Base-by-base conservation (phyloP, 2,113 vertebrate genomes). In the Apus apus region DNA sequence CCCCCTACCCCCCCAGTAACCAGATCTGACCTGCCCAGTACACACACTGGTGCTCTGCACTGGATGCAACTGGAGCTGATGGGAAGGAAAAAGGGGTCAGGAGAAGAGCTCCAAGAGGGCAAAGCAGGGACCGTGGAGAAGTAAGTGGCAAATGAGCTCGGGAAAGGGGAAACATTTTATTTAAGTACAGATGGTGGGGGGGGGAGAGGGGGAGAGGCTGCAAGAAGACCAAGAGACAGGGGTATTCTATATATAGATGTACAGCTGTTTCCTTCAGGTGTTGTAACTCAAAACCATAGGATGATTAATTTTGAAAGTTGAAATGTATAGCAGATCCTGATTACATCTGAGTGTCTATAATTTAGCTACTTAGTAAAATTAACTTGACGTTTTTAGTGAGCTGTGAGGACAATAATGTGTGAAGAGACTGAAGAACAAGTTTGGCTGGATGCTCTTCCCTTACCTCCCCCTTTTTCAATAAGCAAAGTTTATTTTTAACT, bases 281-380 rank as follows among this genome's bases (percentile, higher is more conserved):
- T 75, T 57, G 21, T 58, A 90, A 76, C 94, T 91, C 89, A 68
- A 75, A 90, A 92, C 71, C 7, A 40, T 32, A 34, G 75, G 87
- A 68, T 95, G 95, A 97, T 97, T 98, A 97, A 97, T 98, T 93
- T 74, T 83, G 79, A 64, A 74, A 95, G 68, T 64, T 93, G 96
- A 97, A 97, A 97, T 58, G 79, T 97, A 97, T 34, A 84, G 94
- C 54, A 15, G 95, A 82, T 95, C 93, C 94, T 97, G 94, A 97
- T 95, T 94, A 95, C 95, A 97, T 96, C 96, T 94, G 95, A 97
- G 97, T 95, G 93, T 97, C 95, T 97, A 87, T 97, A 97, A 98
- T 97, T 97, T 97, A 97, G 97, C 97, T 96, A 95, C 96, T 97
- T 97, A 97, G 96, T 96, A 94, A 98, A 98, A 98, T 97, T 93